These are phyloP conservation scores for Stegana nigrithorax DNA, from an alignment of 2,888 invertebrate genomes.

Conservation along the genomic window DNA sequence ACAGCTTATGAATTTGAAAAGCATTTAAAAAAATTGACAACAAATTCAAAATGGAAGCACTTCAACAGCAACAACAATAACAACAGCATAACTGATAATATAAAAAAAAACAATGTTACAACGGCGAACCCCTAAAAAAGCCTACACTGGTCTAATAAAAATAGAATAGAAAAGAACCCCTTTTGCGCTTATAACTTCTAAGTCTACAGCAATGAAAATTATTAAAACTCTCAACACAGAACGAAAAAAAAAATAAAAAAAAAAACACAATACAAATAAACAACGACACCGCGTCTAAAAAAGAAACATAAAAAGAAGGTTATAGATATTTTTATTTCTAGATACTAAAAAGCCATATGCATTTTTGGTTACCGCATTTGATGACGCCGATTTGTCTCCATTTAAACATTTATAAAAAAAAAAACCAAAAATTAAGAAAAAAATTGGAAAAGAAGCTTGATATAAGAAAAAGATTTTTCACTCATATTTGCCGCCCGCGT, in stretches of 20 bases:
- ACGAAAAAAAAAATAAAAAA: neutral
- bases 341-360: conserved; percentile 16
- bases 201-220: too few relatives aligned
- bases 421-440: neutral
- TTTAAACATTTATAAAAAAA: conserved; percentile 44
- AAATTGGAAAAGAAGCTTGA: too few relatives aligned
- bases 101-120: neutral
- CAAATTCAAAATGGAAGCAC: conserved; percentile 14
- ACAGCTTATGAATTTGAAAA: conserved; percentile 3
- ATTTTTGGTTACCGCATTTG: conserved; percentile 38
- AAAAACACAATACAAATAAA: conserved; percentile 27
- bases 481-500: too few relatives aligned
- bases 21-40: neutral
- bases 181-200: too few relatives aligned
- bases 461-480: too few relatives aligned
- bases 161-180: too few relatives aligned
- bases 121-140: neutral
- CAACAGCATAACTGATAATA: too few relatives aligned
- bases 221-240: too few relatives aligned
- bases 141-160: neutral
- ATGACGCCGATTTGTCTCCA: conserved; percentile 67
- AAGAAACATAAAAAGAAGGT: conserved; percentile 14
- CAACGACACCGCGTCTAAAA: conserved; percentile 20
- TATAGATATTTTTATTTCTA: neutral
- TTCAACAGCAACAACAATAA: neutral